These are phyloP conservation scores for Gallirallus australis DNA, from an alignment of 2,797 vertebrate genomes.

Conservation along the genomic window DNA sequence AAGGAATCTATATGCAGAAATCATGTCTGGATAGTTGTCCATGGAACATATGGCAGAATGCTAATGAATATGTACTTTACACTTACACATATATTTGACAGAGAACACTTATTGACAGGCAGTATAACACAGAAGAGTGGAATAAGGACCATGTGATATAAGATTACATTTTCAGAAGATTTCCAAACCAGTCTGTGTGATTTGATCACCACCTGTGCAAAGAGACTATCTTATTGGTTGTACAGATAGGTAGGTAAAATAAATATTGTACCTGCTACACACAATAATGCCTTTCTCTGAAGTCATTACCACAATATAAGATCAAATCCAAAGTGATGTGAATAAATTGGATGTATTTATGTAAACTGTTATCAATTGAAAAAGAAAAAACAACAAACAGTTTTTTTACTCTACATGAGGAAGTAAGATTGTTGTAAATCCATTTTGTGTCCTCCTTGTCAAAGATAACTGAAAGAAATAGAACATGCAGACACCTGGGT, in stretches of 20 bases:
- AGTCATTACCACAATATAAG: neutral
- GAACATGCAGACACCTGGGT: neutral
- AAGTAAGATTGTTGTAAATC: neutral
- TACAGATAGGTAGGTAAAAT: neutral
- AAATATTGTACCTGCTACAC: neutral
- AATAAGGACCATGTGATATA: neutral
- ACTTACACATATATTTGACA: neutral
- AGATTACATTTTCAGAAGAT: neutral
- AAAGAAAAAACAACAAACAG: neutral
- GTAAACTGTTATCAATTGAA: neutral
- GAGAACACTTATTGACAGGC: neutral
- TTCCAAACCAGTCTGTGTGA: neutral
- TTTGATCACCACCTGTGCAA: neutral
- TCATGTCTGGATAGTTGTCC: conserved; percentile 8
- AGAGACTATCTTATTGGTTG: neutral
- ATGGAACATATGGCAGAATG: neutral
- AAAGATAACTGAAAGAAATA: neutral
- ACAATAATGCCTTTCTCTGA: neutral
- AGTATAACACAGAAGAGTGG: neutral
- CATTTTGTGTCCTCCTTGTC: neutral
- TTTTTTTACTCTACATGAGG: neutral
- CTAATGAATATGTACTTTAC: neutral
- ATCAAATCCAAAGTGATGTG: neutral
- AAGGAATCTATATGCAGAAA: conserved; percentile 34
- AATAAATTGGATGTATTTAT: neutral